A percentile compares a stretch with the other conserved stretches of the same genome.
Evolutionary conservation across 23 tunicate genomes (phyloP).

Genomic region (Corella eumyota): DNA sequence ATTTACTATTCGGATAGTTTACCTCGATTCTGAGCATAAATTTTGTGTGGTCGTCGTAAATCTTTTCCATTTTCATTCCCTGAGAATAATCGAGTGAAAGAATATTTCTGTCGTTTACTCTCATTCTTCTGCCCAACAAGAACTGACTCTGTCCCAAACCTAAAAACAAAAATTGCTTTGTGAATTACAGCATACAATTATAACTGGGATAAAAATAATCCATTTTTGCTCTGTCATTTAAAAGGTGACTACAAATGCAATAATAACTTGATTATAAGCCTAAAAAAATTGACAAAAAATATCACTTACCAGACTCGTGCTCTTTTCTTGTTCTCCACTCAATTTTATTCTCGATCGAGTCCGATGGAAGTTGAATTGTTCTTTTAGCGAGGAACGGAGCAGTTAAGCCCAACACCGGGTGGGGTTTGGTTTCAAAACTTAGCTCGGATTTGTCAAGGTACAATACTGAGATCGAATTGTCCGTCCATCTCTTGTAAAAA

Average conservation of each 20-base stretch:
- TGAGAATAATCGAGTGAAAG: constrained; percentile 83
- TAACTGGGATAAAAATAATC: too few relatives aligned
- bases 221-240: too few relatives aligned
- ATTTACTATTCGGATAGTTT: neutral
- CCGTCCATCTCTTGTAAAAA: constrained; percentile 70
- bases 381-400: constrained; percentile 85
- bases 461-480: constrained; percentile 74
- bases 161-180: constrained; percentile 1
- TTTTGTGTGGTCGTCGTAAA: constrained; percentile 91
- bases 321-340: constrained; percentile 86
- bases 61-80: constrained; percentile 56
- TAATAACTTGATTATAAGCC: too few relatives aligned
- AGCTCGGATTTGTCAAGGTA: constrained; percentile 77
- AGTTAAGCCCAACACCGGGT: constrained; percentile 65
- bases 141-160: constrained; percentile 6
- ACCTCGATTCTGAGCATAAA: constrained; percentile 74
- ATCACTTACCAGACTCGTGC: constrained; percentile 43
- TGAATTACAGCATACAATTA: too few relatives aligned
- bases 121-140: constrained; percentile 72
- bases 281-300: neutral
- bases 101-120: constrained; percentile 82
- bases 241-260: too few relatives aligned
- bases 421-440: constrained; percentile 77
- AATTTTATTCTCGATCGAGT: constrained; percentile 76
- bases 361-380: constrained; percentile 65